Evolutionary conservation across 2,113 vertebrate species (phyloP).

Genomic region (Xiphias gladius): DNA sequence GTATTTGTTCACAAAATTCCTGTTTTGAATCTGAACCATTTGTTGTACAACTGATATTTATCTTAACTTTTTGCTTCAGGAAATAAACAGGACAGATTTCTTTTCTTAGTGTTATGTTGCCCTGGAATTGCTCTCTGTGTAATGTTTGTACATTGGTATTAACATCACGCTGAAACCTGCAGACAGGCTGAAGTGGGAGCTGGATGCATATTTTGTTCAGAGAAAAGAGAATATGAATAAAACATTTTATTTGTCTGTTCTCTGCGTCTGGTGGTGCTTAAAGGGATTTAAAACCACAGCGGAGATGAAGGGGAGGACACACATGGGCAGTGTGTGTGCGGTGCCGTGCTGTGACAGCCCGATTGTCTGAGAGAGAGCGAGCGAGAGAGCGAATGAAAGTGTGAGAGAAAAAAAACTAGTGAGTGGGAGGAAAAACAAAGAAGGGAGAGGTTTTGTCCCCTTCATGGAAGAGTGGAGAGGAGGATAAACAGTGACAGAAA

Average conservation of each 20-base stretch:
- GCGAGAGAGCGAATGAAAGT: neutral
- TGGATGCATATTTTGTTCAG: conserved; percentile 24
- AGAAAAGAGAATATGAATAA: conserved; percentile 44
- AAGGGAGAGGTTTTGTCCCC: neutral
- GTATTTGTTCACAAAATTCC: too few species aligned
- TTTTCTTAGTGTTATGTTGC: too few species aligned
- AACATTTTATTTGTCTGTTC: conserved; percentile 48
- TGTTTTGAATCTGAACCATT: too few species aligned
- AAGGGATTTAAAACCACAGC: conserved; percentile 33
- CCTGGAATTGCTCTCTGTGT: too few species aligned
- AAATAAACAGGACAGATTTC: neutral
- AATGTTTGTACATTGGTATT: too few species aligned
- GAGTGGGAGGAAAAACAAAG: neutral
- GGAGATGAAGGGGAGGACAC: conserved; percentile 12
- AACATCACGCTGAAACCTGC: neutral
- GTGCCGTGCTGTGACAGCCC: conserved; percentile 55
- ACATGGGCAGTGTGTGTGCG: neutral
- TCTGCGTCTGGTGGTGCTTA: neutral
- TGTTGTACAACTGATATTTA: neutral
- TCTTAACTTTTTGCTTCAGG: neutral
- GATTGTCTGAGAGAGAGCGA: neutral
- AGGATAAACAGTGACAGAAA: neutral
- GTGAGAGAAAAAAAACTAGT: neutral
- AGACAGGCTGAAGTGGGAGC: neutral
- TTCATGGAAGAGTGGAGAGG: neutral